Percentiles rank a stretch among this genome's conserved stretches.
phyloP scores from a whole-genome alignment of 2,888 invertebrate genomes.

The Priocnemis perturbator region DNA sequence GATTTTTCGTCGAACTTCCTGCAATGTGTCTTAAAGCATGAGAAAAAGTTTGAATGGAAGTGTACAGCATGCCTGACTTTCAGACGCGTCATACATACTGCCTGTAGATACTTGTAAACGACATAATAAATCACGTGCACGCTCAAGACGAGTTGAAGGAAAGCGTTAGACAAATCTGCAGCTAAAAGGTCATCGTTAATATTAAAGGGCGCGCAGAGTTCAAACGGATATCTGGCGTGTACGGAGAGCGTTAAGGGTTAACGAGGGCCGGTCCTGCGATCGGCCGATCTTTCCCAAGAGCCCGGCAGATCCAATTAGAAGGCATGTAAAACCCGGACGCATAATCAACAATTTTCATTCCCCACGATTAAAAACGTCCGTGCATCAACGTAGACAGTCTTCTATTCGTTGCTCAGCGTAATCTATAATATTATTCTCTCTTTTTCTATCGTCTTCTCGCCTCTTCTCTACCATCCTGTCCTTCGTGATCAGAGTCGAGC shows the following conservation, averaged over 20 bases:
- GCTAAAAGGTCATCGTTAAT: conserved; percentile 33
- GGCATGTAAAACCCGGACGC: conserved; percentile 64
- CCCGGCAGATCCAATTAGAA: conserved; percentile 67
- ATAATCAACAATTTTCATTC: conserved; percentile 70
- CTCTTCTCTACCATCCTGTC: no score
- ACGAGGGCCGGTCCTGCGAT: conserved; percentile 66
- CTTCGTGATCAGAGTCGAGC: no score
- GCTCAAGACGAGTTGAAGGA: conserved; percentile 14
- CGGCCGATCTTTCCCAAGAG: conserved; percentile 68
- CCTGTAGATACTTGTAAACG: no score
- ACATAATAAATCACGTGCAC: no score
- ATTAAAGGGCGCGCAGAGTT: conserved; percentile 6
- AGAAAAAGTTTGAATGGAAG: no score
- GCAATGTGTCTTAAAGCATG: no score
- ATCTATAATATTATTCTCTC: no score
- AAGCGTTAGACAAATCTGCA: conserved; percentile 25
- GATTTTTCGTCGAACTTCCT: no score
- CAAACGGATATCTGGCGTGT: conserved; percentile 49
- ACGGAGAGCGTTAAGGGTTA: conserved; percentile 62
- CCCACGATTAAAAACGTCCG: conserved; percentile 51
- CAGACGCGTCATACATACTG: no score
- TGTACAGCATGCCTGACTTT: no score
- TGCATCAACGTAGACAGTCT: not conserved
- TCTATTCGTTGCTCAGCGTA: no score
- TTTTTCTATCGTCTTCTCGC: not conserved